Percentiles rank a stretch among this genome's conserved stretches.
Conservation (phyloP, 1,140 invertebrate genomes). For the Drosophila tani region DNA sequence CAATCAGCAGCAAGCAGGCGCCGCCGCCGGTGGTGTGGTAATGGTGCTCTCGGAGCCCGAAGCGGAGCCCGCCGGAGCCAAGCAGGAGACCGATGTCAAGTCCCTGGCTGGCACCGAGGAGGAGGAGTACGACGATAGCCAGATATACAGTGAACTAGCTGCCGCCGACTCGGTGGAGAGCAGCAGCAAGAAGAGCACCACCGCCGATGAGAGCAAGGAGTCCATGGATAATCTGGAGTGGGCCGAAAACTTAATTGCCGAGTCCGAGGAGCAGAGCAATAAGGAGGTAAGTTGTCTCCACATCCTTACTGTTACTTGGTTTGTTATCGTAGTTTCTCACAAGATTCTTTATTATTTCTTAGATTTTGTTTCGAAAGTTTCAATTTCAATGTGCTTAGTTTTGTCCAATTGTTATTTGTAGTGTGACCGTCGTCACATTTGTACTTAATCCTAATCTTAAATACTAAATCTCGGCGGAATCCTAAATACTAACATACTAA, state of each 20-base stretch:
- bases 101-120: conserved; percentile 64
- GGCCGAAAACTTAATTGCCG: conserved; percentile 79
- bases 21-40: conserved; percentile 76
- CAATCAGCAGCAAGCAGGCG: conserved; percentile 77
- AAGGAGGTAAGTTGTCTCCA: conserved; percentile 59
- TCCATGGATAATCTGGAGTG: conserved; percentile 79
- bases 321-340: too few species aligned
- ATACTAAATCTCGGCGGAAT: too few species aligned
- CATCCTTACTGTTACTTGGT: too few species aligned
- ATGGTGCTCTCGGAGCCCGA: conserved; percentile 82
- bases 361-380: too few species aligned
- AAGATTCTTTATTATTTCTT: too few species aligned
- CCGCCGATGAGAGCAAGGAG: conserved; percentile 76
- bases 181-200: conserved; percentile 55
- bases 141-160: conserved; percentile 74
- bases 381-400: too few species aligned
- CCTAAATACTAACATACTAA: too few species aligned
- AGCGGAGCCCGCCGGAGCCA: conserved; percentile 36
- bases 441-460: too few species aligned
- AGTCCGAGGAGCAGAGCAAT: conserved; percentile 63
- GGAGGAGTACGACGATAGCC: conserved; percentile 77
- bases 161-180: conserved; percentile 55
- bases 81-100: conserved; percentile 55
- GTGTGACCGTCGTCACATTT: too few species aligned
- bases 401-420: too few species aligned